phyloP scores from a whole-genome alignment of 2,888 invertebrate species.

The Stenotaenia linearis region DNA sequence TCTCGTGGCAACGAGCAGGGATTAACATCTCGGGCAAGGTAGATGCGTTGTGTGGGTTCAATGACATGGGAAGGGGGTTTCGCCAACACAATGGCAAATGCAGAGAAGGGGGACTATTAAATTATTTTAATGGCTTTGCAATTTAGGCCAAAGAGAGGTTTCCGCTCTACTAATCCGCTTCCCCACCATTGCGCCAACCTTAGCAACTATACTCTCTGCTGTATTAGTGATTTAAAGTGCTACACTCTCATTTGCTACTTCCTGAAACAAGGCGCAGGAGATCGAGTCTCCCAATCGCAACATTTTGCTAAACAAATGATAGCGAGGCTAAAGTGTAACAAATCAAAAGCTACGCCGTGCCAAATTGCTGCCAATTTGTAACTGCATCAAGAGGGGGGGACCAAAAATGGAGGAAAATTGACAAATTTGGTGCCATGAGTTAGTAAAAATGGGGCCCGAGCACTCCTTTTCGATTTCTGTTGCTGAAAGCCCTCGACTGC shows the following conservation, averaged over 20 bases:
- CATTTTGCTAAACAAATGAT: background rate
- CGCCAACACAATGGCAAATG: background rate
- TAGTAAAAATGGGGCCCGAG: background rate
- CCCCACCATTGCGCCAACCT: background rate
- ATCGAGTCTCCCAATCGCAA: background rate
- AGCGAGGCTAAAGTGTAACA: background rate
- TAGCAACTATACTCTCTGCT: background rate
- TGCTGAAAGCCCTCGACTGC: background rate
- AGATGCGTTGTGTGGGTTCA: background rate
- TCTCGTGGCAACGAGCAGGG: conserved; percentile 9
- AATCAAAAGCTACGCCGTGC: background rate
- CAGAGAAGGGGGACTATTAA: conserved; percentile 1
- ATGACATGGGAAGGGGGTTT: background rate
- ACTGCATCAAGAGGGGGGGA: background rate
- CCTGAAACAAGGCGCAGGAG: background rate
- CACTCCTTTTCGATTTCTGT: background rate
- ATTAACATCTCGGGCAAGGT: background rate
- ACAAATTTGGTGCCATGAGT: background rate
- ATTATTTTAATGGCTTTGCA: conserved; percentile 9
- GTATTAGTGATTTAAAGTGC: background rate
- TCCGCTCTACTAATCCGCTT: conserved; percentile 9
- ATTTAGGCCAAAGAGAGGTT: conserved; percentile 1
- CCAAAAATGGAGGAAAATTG: background rate
- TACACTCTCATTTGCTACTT: background rate
- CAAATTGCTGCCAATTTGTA: background rate